Percentiles rank a stretch among this genome's conserved stretches.
Evolutionary conservation across 2,113 vertebrate genomes (phyloP).

Genomic region (Sceloporus undulatus): DNA sequence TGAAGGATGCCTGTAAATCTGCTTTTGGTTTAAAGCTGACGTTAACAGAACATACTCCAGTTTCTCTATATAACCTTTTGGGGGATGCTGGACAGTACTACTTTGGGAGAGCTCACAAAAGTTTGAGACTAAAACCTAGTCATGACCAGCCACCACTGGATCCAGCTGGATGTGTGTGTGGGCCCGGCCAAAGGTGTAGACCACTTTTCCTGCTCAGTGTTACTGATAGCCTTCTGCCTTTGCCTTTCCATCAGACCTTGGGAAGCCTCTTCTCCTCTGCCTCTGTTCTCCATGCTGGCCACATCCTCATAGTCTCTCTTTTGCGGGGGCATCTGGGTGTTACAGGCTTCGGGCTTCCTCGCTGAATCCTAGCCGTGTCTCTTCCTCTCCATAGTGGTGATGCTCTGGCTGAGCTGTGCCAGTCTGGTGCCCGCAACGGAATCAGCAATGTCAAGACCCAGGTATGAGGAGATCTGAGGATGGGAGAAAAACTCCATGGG

Average conservation of each 20-base stretch:
- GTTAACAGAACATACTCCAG: too few relatives aligned
- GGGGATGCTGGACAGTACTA: too few relatives aligned
- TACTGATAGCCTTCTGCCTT: not conserved
- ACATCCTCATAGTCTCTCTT: slow-evolving; percentile 46
- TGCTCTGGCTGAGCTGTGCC: slow-evolving; percentile 98
- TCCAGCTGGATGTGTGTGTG: too few relatives aligned
- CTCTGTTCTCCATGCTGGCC: not conserved
- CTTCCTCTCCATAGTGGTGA: slow-evolving; percentile 95
- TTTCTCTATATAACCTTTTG: too few relatives aligned
- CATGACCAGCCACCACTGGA: too few relatives aligned
- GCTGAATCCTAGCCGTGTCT: slow-evolving; percentile 97
- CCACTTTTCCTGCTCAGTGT: not conserved
- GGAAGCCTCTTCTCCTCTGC: not conserved
- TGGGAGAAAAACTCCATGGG: too few relatives aligned
- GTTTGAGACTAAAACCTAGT: too few relatives aligned
- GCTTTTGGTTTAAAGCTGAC: not conserved
- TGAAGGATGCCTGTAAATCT: not conserved
- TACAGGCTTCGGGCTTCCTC: slow-evolving; percentile 94
- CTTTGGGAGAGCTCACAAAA: too few relatives aligned
- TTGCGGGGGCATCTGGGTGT: slow-evolving; percentile 51
- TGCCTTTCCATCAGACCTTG: not conserved
- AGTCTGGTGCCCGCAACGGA: slow-evolving; percentile 92
- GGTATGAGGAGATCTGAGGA: slow-evolving; percentile 70
- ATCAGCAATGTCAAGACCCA: slow-evolving; percentile 92
- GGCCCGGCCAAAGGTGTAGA: too few relatives aligned